A percentile compares a stretch with the other conserved stretches of the same genome.
phyloP scores from a whole-genome alignment of 2,888 invertebrate species.

The Phania funesta region DNA sequence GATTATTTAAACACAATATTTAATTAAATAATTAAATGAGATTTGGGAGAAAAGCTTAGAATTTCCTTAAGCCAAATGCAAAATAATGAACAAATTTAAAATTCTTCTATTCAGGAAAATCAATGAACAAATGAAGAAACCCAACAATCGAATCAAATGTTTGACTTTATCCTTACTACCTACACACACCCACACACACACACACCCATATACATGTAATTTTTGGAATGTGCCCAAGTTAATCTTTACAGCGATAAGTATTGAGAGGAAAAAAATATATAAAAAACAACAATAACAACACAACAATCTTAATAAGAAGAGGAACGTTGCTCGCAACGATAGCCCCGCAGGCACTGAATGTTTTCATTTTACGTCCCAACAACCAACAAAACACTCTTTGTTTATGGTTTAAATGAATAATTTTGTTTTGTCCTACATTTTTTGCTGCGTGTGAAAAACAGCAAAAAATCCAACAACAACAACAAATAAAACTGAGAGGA shows the following conservation, averaged over 20 bases:
- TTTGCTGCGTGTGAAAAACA: neutral
- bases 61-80: too few species aligned
- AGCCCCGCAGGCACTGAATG: constrained; percentile 16
- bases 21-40: too few species aligned
- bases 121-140: too few species aligned
- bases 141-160: too few species aligned
- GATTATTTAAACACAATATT: too few species aligned
- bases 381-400: constrained; percentile 28
- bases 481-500: neutral
- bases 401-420: constrained; percentile 19
- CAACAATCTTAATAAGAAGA: neutral
- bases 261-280: neutral
- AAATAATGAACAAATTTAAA: too few species aligned
- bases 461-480: neutral
- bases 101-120: too few species aligned
- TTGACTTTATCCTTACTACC: too few species aligned
- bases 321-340: neutral
- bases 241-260: neutral
- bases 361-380: neutral
- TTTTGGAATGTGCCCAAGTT: neutral
- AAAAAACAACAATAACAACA: neutral
- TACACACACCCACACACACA: too few species aligned
- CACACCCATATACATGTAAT: too few species aligned
- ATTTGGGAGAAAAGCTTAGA: too few species aligned
- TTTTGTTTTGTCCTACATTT: constrained; percentile 8